Conservation (phyloP, 2,888 invertebrate genomes). For the Chymomyza caudatula region DNA sequence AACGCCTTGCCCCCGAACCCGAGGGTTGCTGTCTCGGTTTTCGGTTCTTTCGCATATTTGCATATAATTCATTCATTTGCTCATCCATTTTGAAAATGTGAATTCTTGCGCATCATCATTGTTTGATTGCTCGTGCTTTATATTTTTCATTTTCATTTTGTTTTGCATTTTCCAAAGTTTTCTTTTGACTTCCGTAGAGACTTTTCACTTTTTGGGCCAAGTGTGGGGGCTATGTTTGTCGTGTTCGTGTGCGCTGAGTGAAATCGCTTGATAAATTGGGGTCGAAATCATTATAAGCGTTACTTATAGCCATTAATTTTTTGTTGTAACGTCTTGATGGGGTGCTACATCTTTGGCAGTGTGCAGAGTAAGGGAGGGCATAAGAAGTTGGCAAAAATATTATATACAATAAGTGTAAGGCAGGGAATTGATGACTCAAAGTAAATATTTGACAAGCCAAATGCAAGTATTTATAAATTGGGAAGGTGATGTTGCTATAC, state of each 20-base stretch:
- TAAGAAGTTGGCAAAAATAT: neutral
- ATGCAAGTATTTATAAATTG: neutral
- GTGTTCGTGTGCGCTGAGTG: slow-evolving; percentile 1
- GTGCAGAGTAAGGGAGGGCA: too few relatives aligned
- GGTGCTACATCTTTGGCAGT: neutral
- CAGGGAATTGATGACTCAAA: neutral
- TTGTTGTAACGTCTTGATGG: neutral
- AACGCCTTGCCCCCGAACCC: slow-evolving; percentile 3
- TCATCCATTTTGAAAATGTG: slow-evolving; percentile 70
- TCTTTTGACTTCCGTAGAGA: slow-evolving; percentile 18
- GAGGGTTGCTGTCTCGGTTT: neutral
- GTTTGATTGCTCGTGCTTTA: slow-evolving; percentile 73
- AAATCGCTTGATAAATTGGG: slow-evolving; percentile 72
- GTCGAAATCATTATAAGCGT: slow-evolving; percentile 73
- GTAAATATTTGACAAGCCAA: neutral
- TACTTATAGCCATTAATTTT: slow-evolving; percentile 66
- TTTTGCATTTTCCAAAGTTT: slow-evolving; percentile 20
- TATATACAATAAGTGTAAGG: neutral
- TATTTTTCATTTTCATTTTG: slow-evolving; percentile 50
- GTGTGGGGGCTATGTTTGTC: slow-evolving; percentile 9
- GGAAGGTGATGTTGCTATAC: too few relatives aligned
- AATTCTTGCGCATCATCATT: slow-evolving; percentile 75
- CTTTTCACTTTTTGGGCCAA: slow-evolving; percentile 51
- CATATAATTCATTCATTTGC: slow-evolving; percentile 63
- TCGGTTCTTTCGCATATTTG: slow-evolving; percentile 49